phyloP scores from a whole-genome alignment of 2,113 vertebrate species.

The Perognathus longimembris region DNA sequence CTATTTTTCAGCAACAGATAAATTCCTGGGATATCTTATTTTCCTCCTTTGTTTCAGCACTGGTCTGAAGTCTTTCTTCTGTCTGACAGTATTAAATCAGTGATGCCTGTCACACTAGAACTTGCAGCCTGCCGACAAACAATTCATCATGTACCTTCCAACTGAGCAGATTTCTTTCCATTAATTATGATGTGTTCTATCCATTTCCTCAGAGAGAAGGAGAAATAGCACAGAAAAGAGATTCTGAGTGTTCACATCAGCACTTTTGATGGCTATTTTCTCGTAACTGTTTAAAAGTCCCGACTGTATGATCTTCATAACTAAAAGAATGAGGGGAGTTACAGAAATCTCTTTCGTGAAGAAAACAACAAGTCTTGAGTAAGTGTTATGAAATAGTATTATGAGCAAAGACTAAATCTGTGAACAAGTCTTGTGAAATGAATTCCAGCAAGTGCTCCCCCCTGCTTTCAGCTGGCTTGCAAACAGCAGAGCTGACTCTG shows the following conservation, averaged over 20 bases:
- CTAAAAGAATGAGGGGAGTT: not conserved
- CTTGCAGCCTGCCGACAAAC: not conserved
- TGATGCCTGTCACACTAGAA: not conserved
- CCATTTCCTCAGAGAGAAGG: not conserved
- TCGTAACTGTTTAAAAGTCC: not conserved
- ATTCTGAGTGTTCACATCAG: not conserved
- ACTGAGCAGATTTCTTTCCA: not conserved
- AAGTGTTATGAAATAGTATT: not conserved
- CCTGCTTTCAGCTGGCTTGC: not conserved
- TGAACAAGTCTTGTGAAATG: not conserved
- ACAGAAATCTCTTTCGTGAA: not conserved
- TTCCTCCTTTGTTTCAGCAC: not conserved
- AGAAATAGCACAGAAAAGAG: not conserved
- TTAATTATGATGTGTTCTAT: not conserved
- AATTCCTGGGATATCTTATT: constrained; percentile 19
- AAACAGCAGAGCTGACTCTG: too few species aligned
- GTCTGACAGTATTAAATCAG: not conserved
- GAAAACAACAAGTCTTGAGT: not conserved
- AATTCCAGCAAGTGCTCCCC: not conserved
- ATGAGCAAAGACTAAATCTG: too few species aligned
- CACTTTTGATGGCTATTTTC: not conserved
- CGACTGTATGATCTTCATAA: not conserved
- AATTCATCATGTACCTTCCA: not conserved
- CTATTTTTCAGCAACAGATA: not conserved
- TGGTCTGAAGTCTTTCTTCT: not conserved